Conservation (phyloP, 2,113 vertebrate genomes). For the Rattus rattus region DNA sequence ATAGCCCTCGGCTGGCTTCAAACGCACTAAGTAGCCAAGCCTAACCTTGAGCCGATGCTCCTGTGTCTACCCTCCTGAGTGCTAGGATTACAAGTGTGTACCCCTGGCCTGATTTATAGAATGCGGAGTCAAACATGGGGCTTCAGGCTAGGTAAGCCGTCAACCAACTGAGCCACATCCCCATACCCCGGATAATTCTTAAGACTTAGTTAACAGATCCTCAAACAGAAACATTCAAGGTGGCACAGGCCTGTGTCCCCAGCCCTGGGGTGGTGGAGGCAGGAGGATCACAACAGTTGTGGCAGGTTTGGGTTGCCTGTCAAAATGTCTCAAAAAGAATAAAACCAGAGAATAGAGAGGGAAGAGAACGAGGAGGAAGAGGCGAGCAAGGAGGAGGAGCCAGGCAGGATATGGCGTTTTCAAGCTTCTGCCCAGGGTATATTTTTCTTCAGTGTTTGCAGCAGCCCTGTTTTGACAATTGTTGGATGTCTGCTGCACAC, state of each 20-base stretch:
- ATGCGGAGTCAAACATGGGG: neutral
- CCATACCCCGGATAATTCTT: neutral
- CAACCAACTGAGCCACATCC: neutral
- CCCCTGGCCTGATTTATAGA: neutral
- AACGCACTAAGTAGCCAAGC: neutral
- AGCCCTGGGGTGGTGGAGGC: neutral
- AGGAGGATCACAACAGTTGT: neutral
- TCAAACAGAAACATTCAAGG: neutral
- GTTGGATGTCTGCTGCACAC: neutral
- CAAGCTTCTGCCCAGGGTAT: neutral
- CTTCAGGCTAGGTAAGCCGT: neutral
- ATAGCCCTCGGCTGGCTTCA: neutral
- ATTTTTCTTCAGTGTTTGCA: neutral
- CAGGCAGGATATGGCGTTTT: neutral
- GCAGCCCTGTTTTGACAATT: neutral
- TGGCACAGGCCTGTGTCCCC: neutral
- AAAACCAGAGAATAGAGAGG: neutral
- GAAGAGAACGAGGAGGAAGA: neutral
- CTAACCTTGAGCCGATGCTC: neutral
- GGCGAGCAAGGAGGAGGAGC: neutral
- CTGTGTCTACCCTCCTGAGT: neutral
- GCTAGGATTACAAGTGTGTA: neutral
- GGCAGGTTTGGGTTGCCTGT: neutral
- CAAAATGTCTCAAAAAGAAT: neutral
- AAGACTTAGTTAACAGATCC: neutral